Base-by-base conservation (phyloP, 2,888 invertebrate species). In the Strigamia maritima region DNA sequence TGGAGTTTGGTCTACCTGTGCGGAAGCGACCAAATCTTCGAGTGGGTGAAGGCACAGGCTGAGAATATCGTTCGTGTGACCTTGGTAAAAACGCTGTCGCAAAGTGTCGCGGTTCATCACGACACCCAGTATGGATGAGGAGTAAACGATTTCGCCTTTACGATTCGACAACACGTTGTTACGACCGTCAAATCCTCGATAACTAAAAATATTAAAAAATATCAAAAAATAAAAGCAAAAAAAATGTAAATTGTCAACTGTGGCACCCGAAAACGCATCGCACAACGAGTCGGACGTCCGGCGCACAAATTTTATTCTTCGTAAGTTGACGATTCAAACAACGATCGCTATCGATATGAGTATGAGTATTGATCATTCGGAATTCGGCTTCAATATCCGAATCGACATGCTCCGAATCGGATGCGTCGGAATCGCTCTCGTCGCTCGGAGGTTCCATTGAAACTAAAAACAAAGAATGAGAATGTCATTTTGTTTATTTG, bases 11-110 rank as follows among this genome's bases (percentile, higher is more conserved):
- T 54, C 8, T 74, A 87, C 87, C 86, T 87, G 87, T 80, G 87
- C 87, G 22, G 87, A 86, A 16, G 87, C 87, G 22, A 87, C 84
- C 31, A 85, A 82, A 78, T 86, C 85, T 80, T 86, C 86, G 60
- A 83, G 81, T 4, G 87, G 87, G 81, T 87, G 87, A 22, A 87
- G 83, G 79, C 85, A 84, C 16, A 87, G 83, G 81, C 87, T 86
- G 24, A 87, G 83, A 75, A 87, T 87, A 81, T 87, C 87, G 82
- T 87, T 87, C 2, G 86, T 87, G 81, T 87, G 87, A 76, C 84
- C 84, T 3, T 84, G 82, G 82, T 87, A 87, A 82, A 87, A 86
- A 16, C 84, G 82, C 82, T 87, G 87, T 3, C 82, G 83, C 80
- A 84, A 83, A 40, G 84, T 84, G 54, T 84, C 84, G 65, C 83